Evolutionary conservation across 2,797 vertebrate species (phyloP), one percentile per base, ranked within the genome.

Genomic region (Cryptoblepharus egeriae): DNA sequence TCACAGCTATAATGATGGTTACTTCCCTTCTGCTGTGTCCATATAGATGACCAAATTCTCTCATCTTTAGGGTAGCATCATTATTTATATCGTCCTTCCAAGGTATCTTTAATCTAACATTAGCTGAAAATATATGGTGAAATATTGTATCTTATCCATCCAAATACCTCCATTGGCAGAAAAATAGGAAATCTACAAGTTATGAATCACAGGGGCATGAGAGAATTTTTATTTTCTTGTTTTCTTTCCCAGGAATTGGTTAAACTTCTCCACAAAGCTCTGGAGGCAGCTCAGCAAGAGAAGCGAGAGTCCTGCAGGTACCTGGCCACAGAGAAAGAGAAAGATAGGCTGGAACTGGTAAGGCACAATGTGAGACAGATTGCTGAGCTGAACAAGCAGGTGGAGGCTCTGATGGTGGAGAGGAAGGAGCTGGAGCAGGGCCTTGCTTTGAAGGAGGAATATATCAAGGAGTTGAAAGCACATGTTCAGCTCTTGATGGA

Each of bases 221-320:
- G 69, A 1, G 35, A 16, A 75, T 72, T 37, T 83, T 16, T 20
- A 4, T 70, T 85, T 81, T 16, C 30, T 1, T 52, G n/a, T 61
- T 26, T 22, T 4, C 18, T 70, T 64, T 3, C 73, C 1, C 89
- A 99, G 98, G 97, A 99, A 89, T 92, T 99, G 88, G 98, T 99
- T 39, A 96, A 95, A 93, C 96, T 98, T 89, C 96, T 99, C 7
- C 97, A 99, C 87, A 97, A 97, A 91, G 96, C 97, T 0, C 91
- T 99, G 88, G 98, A 99, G 90, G 97, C 97, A 0, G 95, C 97
- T 42, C 98, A 99, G 94, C 96, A 96, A 90, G 98, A 99, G 94
- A 98, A 99, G 84, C 91, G 97, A 76, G 96, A 95, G 0, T 97
- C 97, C 87, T 93, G 93, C 0, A 95, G 96, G 24, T 98, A 97